These are phyloP conservation scores for Macrosiphum euphorbiae DNA, from an alignment of 2,888 invertebrate genomes.

Conservation along the genomic window DNA sequence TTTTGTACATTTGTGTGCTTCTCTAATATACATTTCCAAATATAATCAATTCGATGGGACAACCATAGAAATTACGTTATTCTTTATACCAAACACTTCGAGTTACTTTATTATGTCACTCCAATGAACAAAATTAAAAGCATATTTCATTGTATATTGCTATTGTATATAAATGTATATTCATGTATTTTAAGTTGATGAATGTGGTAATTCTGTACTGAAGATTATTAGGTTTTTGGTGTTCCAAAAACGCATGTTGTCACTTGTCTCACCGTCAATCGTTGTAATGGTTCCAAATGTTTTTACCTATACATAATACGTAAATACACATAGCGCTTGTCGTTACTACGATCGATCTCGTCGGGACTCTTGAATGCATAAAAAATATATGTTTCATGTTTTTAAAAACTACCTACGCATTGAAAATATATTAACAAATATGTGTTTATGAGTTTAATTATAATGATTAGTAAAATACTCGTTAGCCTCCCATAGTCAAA, in stretches of 20 bases:
- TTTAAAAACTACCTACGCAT: neutral
- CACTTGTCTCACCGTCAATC: neutral
- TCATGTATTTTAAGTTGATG: neutral
- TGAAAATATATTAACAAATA: neutral
- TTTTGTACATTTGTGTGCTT: neutral
- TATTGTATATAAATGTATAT: no score
- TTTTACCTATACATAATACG: no score
- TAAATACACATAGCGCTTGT: neutral
- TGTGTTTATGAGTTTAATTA: neutral
- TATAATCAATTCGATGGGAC: neutral
- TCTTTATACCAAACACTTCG: neutral
- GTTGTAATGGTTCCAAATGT: neutral
- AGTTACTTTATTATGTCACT: neutral
- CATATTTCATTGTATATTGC: no score
- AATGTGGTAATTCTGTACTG: neutral
- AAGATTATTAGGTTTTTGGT: neutral
- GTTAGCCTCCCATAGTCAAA: neutral
- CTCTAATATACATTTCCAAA: neutral
- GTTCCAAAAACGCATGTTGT: neutral
- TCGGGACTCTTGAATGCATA: no score
- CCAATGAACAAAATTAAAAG: neutral
- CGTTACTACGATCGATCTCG: neutral
- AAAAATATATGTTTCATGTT: neutral
- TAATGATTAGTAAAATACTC: neutral
- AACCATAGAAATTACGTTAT: no score